Evolutionary conservation across 2,113 vertebrate genomes (phyloP), one percentile per base, ranked within the genome.

Genomic region (Cynocephalus volans): DNA sequence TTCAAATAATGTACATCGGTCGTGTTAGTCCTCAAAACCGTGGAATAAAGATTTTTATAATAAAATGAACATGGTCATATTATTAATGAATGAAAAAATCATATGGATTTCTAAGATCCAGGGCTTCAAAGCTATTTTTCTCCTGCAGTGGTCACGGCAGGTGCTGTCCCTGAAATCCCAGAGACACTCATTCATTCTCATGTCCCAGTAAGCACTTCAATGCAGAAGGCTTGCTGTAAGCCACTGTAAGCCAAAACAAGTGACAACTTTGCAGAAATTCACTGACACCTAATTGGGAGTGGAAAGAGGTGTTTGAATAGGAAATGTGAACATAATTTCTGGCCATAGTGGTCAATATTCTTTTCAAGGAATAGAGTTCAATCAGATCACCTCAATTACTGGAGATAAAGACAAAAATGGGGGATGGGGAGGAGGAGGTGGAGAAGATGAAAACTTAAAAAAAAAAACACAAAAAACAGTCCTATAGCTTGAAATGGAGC

Each of bases 201-300:
- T 45, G 65, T 12, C 36, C n/a, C 23, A 6, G 36, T 9, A 58
- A 76, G 8, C 14, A 12, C 41, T 41, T 94, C 50, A 83, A 0
- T 36, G 64, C 48, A 65, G 48, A 62, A 96, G 23, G 7, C 17
- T 26, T 17, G 21, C 41, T 79, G 2, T 50, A 93, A 87, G 6
- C n/a, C 50, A 36, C 15, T 80, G 72, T 62, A 54, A 91, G 18
- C 50, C 70, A 91, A 65, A 69, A 4, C 12, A 92, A 77, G 24
- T 73, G 56, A 91, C 33, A 93, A 6, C 23, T 72, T 54, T 80
- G 80, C 45, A 89, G 83, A 69, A 67, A 79, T 75, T 93, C 86
- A 86, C 12, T 83, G 77, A 73, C 67, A 72, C 13, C 13, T 79
- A 96, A 26, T 10, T 84, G 60, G 91, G 52, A 93, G 13, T 67